Percentiles rank a stretch among this genome's conserved stretches.
These are phyloP conservation scores for Antennarius maculatus DNA, from an alignment of 2,797 vertebrate species.

Conservation along the genomic window DNA sequence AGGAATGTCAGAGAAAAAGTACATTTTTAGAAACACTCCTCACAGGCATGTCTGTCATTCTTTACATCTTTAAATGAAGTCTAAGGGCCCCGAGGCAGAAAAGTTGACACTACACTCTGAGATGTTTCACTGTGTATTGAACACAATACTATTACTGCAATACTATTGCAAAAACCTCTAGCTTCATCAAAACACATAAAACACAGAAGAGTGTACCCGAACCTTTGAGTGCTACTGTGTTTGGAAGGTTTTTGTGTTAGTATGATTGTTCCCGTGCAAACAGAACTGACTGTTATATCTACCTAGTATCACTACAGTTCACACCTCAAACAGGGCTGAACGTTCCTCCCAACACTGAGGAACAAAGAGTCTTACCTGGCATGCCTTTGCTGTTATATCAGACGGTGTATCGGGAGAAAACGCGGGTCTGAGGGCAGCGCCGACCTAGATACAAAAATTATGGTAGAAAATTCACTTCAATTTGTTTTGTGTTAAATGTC, in stretches of 20 bases:
- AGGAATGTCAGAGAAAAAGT: slow-evolving; percentile 30
- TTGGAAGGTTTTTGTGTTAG: slow-evolving; percentile 1
- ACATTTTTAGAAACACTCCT: slow-evolving; percentile 31
- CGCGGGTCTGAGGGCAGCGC: slow-evolving; percentile 95
- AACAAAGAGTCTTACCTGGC: slow-evolving; percentile 86
- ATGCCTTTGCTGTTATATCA: slow-evolving; percentile 99
- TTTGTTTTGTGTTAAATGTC: neutral
- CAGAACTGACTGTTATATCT: neutral
- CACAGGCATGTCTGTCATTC: slow-evolving; percentile 27
- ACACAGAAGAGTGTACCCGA: too few species aligned
- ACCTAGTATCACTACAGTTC: neutral
- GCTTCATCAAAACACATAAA: neutral
- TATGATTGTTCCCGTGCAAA: slow-evolving; percentile 3
- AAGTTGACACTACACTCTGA: slow-evolving; percentile 18
- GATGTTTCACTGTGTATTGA: slow-evolving; percentile 38
- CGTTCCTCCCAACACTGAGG: neutral
- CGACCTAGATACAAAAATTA: slow-evolving; percentile 83
- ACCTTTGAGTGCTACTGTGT: neutral
- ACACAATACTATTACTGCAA: neutral
- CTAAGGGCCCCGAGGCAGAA: slow-evolving; percentile 33
- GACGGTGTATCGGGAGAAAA: slow-evolving; percentile 98
- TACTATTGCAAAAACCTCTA: neutral
- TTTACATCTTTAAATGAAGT: slow-evolving; percentile 43
- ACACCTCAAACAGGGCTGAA: neutral
- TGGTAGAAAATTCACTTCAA: neutral